A percentile compares a stretch with the other conserved stretches of the same genome.
These are phyloP conservation scores for Oreochromis mossambicus DNA, from an alignment of 2,797 vertebrate genomes.

Conservation along the genomic window DNA sequence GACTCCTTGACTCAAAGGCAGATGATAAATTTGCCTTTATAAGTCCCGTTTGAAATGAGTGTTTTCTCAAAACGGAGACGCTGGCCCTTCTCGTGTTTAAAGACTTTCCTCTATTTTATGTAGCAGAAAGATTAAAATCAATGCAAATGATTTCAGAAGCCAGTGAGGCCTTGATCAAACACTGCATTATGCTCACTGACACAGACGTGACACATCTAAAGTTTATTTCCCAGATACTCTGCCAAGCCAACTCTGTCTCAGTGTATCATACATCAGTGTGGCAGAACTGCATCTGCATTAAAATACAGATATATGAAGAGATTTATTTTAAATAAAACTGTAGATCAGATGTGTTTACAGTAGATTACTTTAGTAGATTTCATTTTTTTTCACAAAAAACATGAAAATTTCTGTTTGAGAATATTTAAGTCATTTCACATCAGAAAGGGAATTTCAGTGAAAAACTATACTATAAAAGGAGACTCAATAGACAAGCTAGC, in stretches of 20 bases:
- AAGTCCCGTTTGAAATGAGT: slow-evolving; percentile 35
- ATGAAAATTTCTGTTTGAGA: background rate
- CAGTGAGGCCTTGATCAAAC: slow-evolving; percentile 45
- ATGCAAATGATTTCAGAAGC: slow-evolving; percentile 16
- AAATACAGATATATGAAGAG: background rate
- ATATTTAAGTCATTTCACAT: background rate
- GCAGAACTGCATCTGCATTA: slow-evolving; percentile 4
- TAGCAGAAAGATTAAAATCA: slow-evolving; percentile 11
- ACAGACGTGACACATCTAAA: slow-evolving; percentile 33
- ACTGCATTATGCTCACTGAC: slow-evolving; percentile 30
- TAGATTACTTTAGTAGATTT: background rate
- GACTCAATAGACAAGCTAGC: background rate
- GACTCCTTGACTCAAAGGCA: slow-evolving; percentile 50
- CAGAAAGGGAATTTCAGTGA: background rate
- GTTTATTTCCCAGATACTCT: slow-evolving; percentile 18
- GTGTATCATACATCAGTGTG: background rate
- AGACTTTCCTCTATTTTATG: slow-evolving; percentile 23
- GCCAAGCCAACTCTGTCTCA: background rate
- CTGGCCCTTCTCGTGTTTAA: background rate
- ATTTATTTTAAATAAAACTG: slow-evolving; percentile 3
- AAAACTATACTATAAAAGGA: background rate
- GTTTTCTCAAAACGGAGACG: slow-evolving; percentile 23
- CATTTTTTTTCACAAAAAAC: background rate
- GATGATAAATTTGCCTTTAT: slow-evolving; percentile 41
- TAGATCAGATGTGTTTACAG: background rate